Conservation (phyloP, 2,113 vertebrate species). For the Pardalotus punctatus region DNA sequence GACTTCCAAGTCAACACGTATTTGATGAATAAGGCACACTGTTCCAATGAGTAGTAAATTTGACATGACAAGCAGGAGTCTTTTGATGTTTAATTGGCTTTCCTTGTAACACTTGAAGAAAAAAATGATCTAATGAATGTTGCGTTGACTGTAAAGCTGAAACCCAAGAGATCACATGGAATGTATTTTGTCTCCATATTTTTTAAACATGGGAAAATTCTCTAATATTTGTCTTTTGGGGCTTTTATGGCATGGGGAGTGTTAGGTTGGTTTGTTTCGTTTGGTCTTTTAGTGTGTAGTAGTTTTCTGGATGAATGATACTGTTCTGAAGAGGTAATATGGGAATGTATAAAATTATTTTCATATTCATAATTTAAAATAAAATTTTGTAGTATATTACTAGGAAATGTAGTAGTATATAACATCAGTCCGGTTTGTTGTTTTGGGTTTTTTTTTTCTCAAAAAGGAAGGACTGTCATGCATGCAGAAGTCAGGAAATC, state of each 20-base stretch:
- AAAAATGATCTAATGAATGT: neutral
- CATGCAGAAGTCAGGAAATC: neutral
- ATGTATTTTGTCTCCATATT: neutral
- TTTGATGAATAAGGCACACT: neutral
- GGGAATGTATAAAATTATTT: neutral
- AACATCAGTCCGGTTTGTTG: neutral
- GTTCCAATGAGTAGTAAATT: neutral
- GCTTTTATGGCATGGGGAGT: neutral
- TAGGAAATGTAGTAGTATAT: neutral
- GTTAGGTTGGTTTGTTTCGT: neutral
- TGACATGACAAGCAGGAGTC: constrained; percentile 4
- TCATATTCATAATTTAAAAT: neutral
- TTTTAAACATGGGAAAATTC: neutral
- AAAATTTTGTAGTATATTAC: neutral
- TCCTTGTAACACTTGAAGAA: neutral
- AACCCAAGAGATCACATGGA: neutral
- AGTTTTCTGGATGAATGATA: neutral
- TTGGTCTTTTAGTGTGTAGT: neutral
- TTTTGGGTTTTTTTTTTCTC: neutral
- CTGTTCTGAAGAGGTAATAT: neutral
- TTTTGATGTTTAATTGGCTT: constrained; percentile 42
- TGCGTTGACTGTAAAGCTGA: neutral
- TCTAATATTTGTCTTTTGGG: neutral
- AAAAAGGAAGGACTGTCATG: neutral
- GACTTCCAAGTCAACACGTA: neutral